Evolutionary conservation across 1,140 invertebrate genomes (phyloP).

Genomic region (Drosophila ogumai): DNA sequence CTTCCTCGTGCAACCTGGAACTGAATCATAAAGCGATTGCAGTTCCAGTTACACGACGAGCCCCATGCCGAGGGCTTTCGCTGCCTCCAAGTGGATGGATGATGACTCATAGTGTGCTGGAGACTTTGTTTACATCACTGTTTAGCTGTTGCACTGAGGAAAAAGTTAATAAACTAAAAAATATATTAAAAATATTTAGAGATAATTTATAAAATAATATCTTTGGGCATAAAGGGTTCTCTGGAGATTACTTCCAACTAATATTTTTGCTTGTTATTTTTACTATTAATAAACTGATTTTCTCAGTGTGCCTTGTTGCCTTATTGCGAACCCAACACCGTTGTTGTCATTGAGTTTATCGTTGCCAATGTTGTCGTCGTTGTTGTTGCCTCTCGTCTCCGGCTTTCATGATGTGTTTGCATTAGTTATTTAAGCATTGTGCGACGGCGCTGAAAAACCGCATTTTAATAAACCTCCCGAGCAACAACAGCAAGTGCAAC

Average conservation of each 20-base stretch:
- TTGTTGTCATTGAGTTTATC: constrained; percentile 53
- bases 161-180: not conserved
- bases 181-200: not conserved
- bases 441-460: constrained; percentile 65
- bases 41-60: constrained; percentile 17
- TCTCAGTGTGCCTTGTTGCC: constrained; percentile 21
- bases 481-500: constrained; percentile 45
- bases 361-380: constrained; percentile 36
- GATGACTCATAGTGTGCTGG: constrained; percentile 42
- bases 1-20: constrained; percentile 51
- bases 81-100: constrained; percentile 33
- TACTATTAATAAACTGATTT: no score
- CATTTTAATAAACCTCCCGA: constrained; percentile 66
- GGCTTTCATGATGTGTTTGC: constrained; percentile 66
- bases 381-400: constrained; percentile 17
- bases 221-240: no score
- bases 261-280: no score
- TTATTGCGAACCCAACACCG: constrained; percentile 66
- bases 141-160: constrained; percentile 24
- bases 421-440: constrained; percentile 78
- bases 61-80: constrained; percentile 58
- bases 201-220: not conserved
- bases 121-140: constrained; percentile 69
- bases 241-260: no score
- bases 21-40: constrained; percentile 41